Percentiles rank a stretch among this genome's conserved stretches.
Conservation (phyloP, 2,113 vertebrate genomes). For the Microcebus murinus region DNA sequence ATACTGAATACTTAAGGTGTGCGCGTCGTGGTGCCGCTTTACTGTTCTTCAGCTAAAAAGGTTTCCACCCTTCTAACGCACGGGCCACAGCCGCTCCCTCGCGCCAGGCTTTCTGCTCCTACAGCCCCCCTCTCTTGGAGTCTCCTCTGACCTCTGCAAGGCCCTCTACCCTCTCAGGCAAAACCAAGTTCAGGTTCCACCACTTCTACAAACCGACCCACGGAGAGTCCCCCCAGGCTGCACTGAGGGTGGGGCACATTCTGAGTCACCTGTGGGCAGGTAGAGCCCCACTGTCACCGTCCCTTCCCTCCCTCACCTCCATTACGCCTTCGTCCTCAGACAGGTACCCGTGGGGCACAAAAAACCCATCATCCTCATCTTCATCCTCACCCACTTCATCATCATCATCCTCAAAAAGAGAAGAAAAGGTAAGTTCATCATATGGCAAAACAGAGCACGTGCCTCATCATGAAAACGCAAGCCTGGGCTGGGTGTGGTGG, state of each 20-base stretch:
- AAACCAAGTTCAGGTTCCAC: neutral
- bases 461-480: neutral
- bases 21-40: neutral
- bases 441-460: neutral
- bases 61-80: neutral
- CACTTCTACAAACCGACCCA: too few species aligned
- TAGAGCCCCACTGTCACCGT: too few species aligned
- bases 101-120: neutral
- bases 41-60: neutral
- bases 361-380: slow-evolving; percentile 97
- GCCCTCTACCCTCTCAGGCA: neutral
- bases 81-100: rapidly evolving
- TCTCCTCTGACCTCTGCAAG: neutral
- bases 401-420: slow-evolving; percentile 91
- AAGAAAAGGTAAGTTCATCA: neutral
- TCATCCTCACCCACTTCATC: slow-evolving; percentile 94
- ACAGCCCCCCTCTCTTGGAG: rapidly evolving
- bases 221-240: neutral
- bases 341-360: slow-evolving; percentile 98
- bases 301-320: slow-evolving; percentile 82
- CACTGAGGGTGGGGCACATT: rapidly evolving
- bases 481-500: neutral
- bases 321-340: slow-evolving; percentile 96
- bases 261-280: too few species aligned
- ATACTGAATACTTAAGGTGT: neutral